Evolutionary conservation across 1,140 invertebrate species (phyloP), one percentile per base, ranked within the genome.

Genomic region (Cydia fagiglandana): DNA sequence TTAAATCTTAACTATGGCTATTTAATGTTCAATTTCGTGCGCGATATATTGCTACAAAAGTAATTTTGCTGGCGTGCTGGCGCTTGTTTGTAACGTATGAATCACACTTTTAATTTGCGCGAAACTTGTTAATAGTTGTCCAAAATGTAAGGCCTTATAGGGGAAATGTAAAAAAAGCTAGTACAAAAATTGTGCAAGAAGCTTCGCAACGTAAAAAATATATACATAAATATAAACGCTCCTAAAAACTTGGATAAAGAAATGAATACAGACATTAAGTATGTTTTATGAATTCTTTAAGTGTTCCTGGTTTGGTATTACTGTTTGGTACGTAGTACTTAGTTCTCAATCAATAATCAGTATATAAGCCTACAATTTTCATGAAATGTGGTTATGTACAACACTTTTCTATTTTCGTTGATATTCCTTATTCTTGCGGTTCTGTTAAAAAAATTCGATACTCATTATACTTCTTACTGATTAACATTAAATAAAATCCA

Each of bases 41-140:
- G 17, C 9, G 9, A 3, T 17, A 6, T 9, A 12, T 7, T 10
- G 20, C 9, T 3, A 24, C 3, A 0, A 0, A 24, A 24, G 56
- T 10, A 1, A 24, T 24, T 61, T 24, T 3, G 20, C 20, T 24
- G 2, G n/a, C 10, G 17, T 2, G 4, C 0, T 17, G 56, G 20
- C 53, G 53, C 53, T 56, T 56, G 53, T 7, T 53, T 53, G 45
- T 53, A 53, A 53, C n/a, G 50, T 61, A 61, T 61, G 20, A 61
- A 24, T 61, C 56, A 61, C 56, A 61, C 17, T 61, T 61, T 61
- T 61, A 61, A 61, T 61, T 20, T 61, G 9, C 56, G 56, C 20
- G 20, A 61, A 61, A 20, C 56, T 61, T 61, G 56, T 61, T 61
- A 56, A 56, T 15, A 61, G 9, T 61, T 61, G 56, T 24, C 56